phyloP scores from a whole-genome alignment of 1,140 invertebrate species.

The Sinonovacula constricta region DNA sequence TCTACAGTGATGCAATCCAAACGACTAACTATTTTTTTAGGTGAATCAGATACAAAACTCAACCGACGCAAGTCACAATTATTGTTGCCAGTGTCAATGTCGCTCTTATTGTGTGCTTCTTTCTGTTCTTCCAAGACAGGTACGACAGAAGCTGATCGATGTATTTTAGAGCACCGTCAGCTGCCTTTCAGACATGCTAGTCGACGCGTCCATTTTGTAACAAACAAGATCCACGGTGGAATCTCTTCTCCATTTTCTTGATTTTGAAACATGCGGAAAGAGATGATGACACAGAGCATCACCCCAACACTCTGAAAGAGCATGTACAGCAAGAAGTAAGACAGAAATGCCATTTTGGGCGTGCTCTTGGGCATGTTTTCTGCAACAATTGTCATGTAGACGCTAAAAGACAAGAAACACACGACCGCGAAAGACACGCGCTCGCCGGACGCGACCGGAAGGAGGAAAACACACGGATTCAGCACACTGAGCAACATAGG shows the following conservation, averaged over 20 bases:
- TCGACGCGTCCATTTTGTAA: no score
- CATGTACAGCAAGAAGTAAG: conserved; percentile 20
- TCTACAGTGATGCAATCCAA: no score
- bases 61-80: no score
- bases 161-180: no score
- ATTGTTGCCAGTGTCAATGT: no score
- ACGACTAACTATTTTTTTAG: no score
- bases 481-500: conserved; percentile 81
- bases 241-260: neutral
- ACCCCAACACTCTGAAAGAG: conserved; percentile 6
- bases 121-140: no score
- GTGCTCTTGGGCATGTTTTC: conserved; percentile 82
- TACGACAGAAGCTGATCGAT: no score
- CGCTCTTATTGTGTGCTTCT: no score
- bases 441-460: conserved; percentile 82
- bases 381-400: conserved; percentile 81
- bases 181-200: no score
- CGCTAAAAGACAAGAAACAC: conserved; percentile 81
- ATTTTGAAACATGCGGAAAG: neutral
- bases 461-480: conserved; percentile 81
- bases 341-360: conserved; percentile 76
- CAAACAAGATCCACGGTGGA: conserved; percentile 7
- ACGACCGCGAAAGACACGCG: conserved; percentile 81
- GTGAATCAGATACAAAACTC: no score
- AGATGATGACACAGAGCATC: neutral